Conservation (phyloP, 2,797 vertebrate species). For the Euthynnus affinis region DNA sequence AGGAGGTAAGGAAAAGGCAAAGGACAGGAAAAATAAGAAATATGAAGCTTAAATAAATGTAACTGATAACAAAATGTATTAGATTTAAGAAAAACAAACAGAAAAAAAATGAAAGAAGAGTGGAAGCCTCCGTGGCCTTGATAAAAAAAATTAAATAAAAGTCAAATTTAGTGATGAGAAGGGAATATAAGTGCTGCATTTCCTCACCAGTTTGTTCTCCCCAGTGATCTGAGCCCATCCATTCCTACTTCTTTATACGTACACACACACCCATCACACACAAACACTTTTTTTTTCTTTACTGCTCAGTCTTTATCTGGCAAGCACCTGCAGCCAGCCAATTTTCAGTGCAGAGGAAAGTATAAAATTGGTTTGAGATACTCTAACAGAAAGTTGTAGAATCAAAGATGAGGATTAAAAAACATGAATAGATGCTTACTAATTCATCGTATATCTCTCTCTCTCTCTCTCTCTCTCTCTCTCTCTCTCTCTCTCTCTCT, state of each 20-base stretch:
- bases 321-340: conserved; percentile 51
- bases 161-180: not conserved
- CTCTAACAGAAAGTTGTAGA: conserved; percentile 16
- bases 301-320: conserved; percentile 58
- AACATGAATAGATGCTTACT: conserved; percentile 15
- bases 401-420: conserved; percentile 46
- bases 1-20: not conserved
- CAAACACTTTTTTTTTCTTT: not conserved
- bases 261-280: not conserved
- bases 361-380: conserved; percentile 15
- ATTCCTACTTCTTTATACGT: not conserved
- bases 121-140: not conserved
- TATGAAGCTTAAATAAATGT: not conserved
- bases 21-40: not conserved
- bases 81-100: not conserved
- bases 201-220: conserved; percentile 24
- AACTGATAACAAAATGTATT: not conserved
- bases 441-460: not conserved
- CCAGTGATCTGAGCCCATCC: conserved; percentile 44
- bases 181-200: conserved; percentile 23
- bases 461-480: not conserved
- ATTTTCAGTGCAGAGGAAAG: conserved; percentile 15
- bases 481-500: not conserved
- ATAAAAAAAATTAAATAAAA: conserved; percentile 19
- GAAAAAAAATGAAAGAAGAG: not conserved